Evolutionary conservation across 2,888 invertebrate species (phyloP).

Genomic region (Apotomis turbidana): DNA sequence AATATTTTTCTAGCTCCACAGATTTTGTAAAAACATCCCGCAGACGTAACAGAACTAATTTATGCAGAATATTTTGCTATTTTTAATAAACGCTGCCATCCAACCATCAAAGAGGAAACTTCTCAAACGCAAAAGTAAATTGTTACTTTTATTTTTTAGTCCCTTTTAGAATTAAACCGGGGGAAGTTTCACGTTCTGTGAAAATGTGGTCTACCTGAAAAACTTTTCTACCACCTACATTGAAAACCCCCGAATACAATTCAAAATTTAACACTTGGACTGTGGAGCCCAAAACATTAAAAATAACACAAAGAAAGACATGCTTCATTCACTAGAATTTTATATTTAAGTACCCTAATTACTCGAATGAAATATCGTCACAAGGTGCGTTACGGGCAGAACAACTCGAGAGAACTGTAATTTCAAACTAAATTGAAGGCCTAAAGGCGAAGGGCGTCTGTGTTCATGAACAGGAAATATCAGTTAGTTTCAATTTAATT

Average conservation of each 20-base stretch:
- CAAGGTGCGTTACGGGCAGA: no score
- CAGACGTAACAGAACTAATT: not conserved
- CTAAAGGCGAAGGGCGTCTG: no score
- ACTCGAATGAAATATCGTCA: no score
- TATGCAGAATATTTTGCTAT: not conserved
- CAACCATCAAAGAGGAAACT: slow-evolving; percentile 26
- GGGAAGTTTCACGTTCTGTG: slow-evolving; percentile 44
- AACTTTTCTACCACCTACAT: slow-evolving; percentile 42
- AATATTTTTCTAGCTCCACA: no score
- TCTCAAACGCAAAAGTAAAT: slow-evolving; percentile 29
- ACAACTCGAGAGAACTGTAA: no score
- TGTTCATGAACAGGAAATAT: no score
- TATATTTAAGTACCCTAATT: not conserved
- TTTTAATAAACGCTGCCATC: slow-evolving; percentile 18
- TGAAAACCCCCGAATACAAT: slow-evolving; percentile 13
- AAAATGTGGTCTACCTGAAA: slow-evolving; percentile 48
- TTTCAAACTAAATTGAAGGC: no score
- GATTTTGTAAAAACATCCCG: no score
- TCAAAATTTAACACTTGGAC: not conserved
- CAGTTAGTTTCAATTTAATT: no score
- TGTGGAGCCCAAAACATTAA: not conserved
- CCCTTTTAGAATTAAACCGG: slow-evolving; percentile 40
- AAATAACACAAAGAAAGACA: not conserved
- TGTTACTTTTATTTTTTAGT: slow-evolving; percentile 34
- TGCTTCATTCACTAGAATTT: not conserved